Base-by-base conservation (phyloP, 2,888 invertebrate species). In the Spodoptera picta region DNA sequence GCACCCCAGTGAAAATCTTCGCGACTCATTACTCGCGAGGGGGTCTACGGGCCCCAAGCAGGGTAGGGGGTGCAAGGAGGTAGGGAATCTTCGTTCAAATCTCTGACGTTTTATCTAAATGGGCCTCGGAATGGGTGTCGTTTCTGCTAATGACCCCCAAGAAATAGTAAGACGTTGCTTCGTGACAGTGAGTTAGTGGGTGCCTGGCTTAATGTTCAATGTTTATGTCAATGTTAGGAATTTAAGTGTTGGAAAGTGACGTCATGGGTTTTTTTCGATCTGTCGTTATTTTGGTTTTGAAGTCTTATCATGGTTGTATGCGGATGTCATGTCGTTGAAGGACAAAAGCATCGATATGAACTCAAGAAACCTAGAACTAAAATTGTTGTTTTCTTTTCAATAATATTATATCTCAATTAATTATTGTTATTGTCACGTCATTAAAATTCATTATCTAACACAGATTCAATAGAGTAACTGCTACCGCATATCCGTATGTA, bases 31-130 rank as follows among this genome's bases (percentile, higher is more conserved):
- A 94, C 93, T 86, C 87, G 88, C 81, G 84, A 83, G 83, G 77
- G 79, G 80, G 77, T 76, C 45, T 46, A 44, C 62, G 56, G 60
- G 69, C 36, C 36, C 36, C 36, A 9, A 69, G 64, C 51, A 70
- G 75, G 78, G 73, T 74, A 47, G 63, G 72, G 81, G 67, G 67
- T 55, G 54, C 24, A 61, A 65, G 79, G 80, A 79, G 63, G 73
- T 67, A 70, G 77, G 83, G 88, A 88, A 90, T 90, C 92, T 92
- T 92, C 89, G 92, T 92, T 92, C 91, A 93, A 94, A 94, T 94
- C 94, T 94, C 89, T 91, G 93, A 92, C 94, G 90, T 94, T 94
- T 94, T 94, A 94, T 94, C 94, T 94, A 93, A 94, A 94, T 94
- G 94, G 94, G 93, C 91, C 90, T 87, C 90, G 90, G 86, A 93